Percentiles rank a stretch among this genome's conserved stretches.
phyloP scores from a whole-genome alignment of 2,888 invertebrate genomes.

The Tryphoninae sp. region DNA sequence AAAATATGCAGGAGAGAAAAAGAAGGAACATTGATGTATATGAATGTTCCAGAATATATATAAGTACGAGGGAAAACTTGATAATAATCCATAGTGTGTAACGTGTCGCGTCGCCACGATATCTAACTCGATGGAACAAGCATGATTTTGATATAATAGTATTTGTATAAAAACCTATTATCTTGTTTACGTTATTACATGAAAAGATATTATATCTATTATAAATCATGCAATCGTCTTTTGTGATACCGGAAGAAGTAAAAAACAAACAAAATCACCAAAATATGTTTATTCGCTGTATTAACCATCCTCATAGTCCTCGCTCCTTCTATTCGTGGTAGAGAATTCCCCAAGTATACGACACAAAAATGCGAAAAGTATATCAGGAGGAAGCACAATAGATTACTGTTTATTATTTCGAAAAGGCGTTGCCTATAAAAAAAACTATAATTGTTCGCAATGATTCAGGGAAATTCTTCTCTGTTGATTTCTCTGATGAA shows the following conservation, averaged over 20 bases:
- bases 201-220: conserved; percentile 75
- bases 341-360: no score
- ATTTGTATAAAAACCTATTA: conserved; percentile 74
- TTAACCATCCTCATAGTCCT: no score
- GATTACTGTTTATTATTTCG: no score
- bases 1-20: not conserved
- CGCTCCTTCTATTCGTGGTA: no score
- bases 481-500: no score
- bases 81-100: conserved; percentile 52
- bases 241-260: conserved; percentile 51
- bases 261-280: conserved; percentile 35
- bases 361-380: no score
- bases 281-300: not conserved
- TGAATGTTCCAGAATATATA: conserved; percentile 12
- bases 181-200: conserved; percentile 76
- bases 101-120: conserved; percentile 52
- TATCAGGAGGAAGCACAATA: no score
- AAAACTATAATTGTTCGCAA: no score
- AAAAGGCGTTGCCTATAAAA: no score
- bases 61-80: conserved; percentile 32
- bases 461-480: no score
- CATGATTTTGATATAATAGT: conserved; percentile 72
- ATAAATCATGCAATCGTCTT: conserved; percentile 61
- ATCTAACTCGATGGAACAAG: conserved; percentile 59
- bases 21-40: not conserved